Base-by-base conservation (phyloP, 2,113 vertebrate species). In the Tenebrosternarchus preto region DNA sequence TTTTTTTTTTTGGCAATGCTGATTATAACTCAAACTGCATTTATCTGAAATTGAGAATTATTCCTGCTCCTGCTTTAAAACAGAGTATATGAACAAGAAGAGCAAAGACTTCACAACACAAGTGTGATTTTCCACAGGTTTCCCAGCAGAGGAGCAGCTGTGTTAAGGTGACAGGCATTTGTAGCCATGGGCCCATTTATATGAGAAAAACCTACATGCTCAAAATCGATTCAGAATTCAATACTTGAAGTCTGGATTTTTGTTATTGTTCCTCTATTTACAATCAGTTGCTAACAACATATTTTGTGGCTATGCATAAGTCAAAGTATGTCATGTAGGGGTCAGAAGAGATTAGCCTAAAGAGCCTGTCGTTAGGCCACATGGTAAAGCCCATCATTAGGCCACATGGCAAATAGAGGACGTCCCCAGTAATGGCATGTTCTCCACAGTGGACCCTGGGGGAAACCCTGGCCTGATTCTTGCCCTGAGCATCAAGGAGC, bases 391-490 rank as follows among this genome's bases (percentile, higher is more conserved):
- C n/a, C n/a, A n/a, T n/a, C n/a, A n/a, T 36, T 36, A 36, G 33
- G 66, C 36, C 24, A n/a, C 63, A 43, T 31, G 27, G 11, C 55
- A 27, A n/a, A n/a, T n/a, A n/a, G n/a, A n/a, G n/a, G n/a, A n/a
- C n/a, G n/a, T n/a, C n/a, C n/a, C n/a, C n/a, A n/a, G n/a, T n/a
- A n/a, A n/a, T n/a, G n/a, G n/a, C n/a, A n/a, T n/a, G n/a, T n/a
- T 57, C 79, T 59, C 72, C 75, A 72, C 53, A 39, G 72, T 43
- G 39, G 24, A 43, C 46, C 27, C 19, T 19, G 25, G 66, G 69
- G 33, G 33, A 4, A 36, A 6, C 33, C 33, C 33, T 6, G 33
- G 2, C 33, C 33, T 36, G 33, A 36, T 4, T n/a, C n/a, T n/a
- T n/a, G n/a, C n/a, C n/a, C n/a, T n/a, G n/a, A n/a, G n/a, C n/a